Percentiles rank a stretch among this genome's conserved stretches.
Evolutionary conservation across 92 coral and sea anemone genomes (phyloP).

Genomic region (Palythoa grandiflora): DNA sequence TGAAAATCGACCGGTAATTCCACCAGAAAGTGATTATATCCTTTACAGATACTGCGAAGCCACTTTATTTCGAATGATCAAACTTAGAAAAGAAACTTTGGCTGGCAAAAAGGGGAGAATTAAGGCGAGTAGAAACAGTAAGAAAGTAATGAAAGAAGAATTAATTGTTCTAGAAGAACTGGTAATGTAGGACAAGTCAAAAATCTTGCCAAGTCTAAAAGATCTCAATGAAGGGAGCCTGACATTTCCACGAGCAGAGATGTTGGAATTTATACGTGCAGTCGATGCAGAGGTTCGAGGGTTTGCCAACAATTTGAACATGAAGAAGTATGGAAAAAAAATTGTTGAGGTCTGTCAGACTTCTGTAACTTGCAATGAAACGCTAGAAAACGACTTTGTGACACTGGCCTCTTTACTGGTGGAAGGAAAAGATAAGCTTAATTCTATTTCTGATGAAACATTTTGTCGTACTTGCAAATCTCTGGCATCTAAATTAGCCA

Average conservation of each 20-base stretch:
- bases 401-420: not conserved
- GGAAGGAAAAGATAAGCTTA: not conserved
- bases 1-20: too few relatives aligned
- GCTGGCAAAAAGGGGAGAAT: not conserved
- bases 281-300: conserved; percentile 48
- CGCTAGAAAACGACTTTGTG: conserved; percentile 30
- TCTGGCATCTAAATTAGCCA: conserved; percentile 47
- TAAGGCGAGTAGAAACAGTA: conserved; percentile 18
- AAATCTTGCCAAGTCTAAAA: not conserved
- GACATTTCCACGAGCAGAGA: conserved; percentile 43
- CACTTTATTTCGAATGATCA: conserved; percentile 55
- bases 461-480: conserved; percentile 35
- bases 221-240: conserved; percentile 42
- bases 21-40: conserved; percentile 21
- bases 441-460: not conserved
- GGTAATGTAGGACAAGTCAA: not conserved
- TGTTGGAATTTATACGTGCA: conserved; percentile 32
- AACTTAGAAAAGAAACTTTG: conserved; percentile 42
- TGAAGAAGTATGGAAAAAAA: conserved; percentile 36
- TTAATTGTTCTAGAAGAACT: not conserved
- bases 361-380: conserved; percentile 42
- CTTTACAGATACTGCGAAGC: conserved; percentile 57
- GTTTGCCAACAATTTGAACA: conserved; percentile 32
- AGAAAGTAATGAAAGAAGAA: not conserved
- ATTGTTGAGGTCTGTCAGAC: conserved; percentile 51